Percentiles rank a stretch among this genome's conserved stretches.
Evolutionary conservation across 2,113 vertebrate genomes (phyloP).

Genomic region (Tychaedon coryphoeus): DNA sequence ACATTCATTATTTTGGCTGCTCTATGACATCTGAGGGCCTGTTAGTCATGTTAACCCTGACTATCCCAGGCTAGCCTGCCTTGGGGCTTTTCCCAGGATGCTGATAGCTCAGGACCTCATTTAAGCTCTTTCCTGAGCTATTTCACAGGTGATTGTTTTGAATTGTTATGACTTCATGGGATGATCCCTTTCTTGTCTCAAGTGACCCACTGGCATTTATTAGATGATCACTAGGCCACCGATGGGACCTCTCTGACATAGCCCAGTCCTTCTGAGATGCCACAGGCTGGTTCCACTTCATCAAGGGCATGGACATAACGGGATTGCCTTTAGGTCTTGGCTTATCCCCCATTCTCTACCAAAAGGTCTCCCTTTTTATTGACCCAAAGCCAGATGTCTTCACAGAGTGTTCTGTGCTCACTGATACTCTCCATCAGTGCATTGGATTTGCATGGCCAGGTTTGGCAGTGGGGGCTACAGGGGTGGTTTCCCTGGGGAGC

Average conservation of each 20-base stretch:
- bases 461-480: not conserved
- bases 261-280: not conserved
- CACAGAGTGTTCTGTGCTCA: not conserved
- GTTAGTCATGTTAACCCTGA: not conserved
- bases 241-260: not conserved
- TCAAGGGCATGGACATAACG: not conserved
- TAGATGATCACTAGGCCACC: rapidly evolving
- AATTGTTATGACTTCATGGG: not conserved
- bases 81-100: rapidly evolving
- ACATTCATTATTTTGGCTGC: not conserved
- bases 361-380: not conserved
- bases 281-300: not conserved
- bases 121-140: not conserved
- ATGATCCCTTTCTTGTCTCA: not conserved
- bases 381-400: not conserved
- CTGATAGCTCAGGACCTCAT: not conserved
- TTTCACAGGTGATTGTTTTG: not conserved
- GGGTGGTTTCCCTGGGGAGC: rapidly evolving
- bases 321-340: rapidly evolving
- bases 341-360: not conserved
- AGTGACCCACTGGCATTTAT: not conserved
- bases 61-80: not conserved
- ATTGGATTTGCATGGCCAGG: rapidly evolving
- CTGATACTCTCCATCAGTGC: not conserved
- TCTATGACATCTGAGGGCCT: not conserved